phyloP scores from a whole-genome alignment of 2,113 vertebrate genomes.

The Spilogale gracilis region DNA sequence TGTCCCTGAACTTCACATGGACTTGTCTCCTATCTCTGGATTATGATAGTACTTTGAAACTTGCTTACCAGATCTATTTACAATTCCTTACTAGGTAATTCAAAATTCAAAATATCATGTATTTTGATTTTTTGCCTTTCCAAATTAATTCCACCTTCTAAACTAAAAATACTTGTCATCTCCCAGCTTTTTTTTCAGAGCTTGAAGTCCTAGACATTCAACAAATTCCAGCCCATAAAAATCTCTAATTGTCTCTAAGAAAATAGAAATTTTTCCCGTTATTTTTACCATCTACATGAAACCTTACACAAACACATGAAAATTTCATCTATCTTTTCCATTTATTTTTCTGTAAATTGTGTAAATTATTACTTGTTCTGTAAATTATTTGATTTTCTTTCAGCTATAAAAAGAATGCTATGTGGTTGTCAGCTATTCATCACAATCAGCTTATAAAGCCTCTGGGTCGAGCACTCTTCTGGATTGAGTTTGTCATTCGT shows the following conservation, averaged over 20 bases:
- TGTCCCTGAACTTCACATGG: not conserved
- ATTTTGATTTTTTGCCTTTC: not conserved
- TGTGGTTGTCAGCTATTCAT: conserved; percentile 89
- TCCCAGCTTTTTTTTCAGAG: not conserved
- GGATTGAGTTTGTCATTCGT: conserved; percentile 93
- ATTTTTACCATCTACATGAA: not conserved
- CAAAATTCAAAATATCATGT: not conserved
- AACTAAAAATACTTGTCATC: not conserved
- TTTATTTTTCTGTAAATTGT: not conserved
- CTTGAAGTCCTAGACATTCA: not conserved
- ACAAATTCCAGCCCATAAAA: not conserved
- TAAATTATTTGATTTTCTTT: not conserved
- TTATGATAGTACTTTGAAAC: not conserved
- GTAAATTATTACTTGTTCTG: not conserved
- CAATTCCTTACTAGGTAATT: not conserved
- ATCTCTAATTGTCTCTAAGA: not conserved
- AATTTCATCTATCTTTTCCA: not conserved
- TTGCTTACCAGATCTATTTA: not conserved
- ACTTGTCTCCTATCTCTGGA: not conserved
- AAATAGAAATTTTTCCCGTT: not conserved
- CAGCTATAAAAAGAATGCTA: conserved; percentile 91
- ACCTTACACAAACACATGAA: too few relatives aligned
- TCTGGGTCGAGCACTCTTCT: conserved; percentile 91
- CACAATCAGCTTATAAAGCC: conserved; percentile 90
- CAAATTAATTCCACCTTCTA: not conserved